These are phyloP conservation scores for Manis javanica DNA, from an alignment of 2,797 vertebrate genomes.

Conservation along the genomic window DNA sequence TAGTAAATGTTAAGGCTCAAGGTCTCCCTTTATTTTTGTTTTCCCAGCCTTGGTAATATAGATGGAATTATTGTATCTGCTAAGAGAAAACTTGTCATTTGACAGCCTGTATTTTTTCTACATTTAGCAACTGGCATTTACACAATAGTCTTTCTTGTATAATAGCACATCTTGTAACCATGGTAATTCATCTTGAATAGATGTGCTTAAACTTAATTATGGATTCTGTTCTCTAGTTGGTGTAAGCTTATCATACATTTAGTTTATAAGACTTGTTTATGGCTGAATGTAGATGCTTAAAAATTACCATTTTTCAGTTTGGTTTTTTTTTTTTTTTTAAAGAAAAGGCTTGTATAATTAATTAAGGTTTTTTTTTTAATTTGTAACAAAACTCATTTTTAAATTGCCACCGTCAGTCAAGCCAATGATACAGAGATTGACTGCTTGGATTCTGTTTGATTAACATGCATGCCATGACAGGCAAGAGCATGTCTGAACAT, in stretches of 20 bases:
- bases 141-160: constrained; percentile 17
- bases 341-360: neutral
- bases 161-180: constrained; percentile 32
- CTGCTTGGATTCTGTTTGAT: neutral
- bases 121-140: constrained; percentile 60
- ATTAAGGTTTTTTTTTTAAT: neutral
- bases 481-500: neutral
- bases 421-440: neutral
- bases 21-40: neutral
- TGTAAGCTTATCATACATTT: constrained; percentile 40
- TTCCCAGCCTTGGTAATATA: neutral
- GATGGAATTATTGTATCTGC: constrained; percentile 6
- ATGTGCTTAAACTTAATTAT: constrained; percentile 52
- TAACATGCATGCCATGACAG: neutral
- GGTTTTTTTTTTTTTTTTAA: neutral
- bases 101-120: constrained; percentile 62
- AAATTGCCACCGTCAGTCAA: neutral
- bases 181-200: constrained; percentile 67
- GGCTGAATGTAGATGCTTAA: neutral
- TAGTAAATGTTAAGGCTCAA: neutral
- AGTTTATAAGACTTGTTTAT: constrained; percentile 45
- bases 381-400: constrained; percentile 47
- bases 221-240: neutral
- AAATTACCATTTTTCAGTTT: constrained; percentile 40
- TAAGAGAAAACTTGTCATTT: neutral